Evolutionary conservation across 2,797 vertebrate species (phyloP).

Genomic region (Eulemur albifrons): DNA sequence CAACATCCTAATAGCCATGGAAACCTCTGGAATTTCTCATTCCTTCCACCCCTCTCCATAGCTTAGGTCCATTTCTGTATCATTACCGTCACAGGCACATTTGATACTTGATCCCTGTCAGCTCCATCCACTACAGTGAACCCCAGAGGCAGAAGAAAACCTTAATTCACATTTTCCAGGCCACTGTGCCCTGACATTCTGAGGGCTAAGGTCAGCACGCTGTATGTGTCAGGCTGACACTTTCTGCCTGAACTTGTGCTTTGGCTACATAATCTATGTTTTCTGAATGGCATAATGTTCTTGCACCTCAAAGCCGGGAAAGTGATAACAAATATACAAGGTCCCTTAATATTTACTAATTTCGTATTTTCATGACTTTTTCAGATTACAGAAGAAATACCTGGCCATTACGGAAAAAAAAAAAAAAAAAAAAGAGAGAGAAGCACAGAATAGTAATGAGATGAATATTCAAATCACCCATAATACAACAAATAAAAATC

Average conservation of each 20-base stretch:
- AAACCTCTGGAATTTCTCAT: rapidly evolving
- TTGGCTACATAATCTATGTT: rapidly evolving
- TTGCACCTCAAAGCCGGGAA: not conserved
- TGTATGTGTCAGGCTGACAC: rapidly evolving
- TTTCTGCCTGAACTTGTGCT: not conserved
- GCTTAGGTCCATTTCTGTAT: not conserved
- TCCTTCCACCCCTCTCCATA: rapidly evolving
- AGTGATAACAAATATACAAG: not conserved
- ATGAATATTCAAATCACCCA: not conserved
- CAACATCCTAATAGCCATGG: rapidly evolving
- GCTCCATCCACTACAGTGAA: rapidly evolving
- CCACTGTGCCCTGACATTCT: rapidly evolving
- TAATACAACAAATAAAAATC: not conserved
- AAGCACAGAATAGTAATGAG: not conserved
- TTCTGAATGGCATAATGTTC: not conserved
- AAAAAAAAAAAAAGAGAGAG: too few relatives aligned
- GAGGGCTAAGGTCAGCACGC: rapidly evolving
- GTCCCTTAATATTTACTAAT: not conserved
- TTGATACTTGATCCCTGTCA: rapidly evolving
- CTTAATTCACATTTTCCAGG: too few relatives aligned
- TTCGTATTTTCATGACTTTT: not conserved
- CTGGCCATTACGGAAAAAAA: not conserved
- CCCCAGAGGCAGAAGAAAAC: not conserved
- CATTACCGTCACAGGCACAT: rapidly evolving
- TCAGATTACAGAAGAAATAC: not conserved